A percentile compares a stretch with the other conserved stretches of the same genome.
Conservation (phyloP, 2,113 vertebrate genomes). For the Platysteira castanea region DNA sequence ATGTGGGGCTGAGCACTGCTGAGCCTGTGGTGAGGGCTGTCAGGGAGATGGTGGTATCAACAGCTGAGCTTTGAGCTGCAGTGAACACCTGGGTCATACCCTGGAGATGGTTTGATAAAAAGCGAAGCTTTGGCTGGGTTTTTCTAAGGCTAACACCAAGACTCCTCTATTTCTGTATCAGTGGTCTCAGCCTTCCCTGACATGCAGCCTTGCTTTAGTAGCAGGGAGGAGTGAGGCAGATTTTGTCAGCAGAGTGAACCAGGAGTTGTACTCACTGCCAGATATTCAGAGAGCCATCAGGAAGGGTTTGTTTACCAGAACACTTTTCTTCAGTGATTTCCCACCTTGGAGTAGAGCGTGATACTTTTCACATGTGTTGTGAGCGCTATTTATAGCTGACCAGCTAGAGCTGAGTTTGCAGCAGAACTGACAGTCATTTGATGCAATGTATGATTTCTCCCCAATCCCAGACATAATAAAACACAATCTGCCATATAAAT, state of each 20-base stretch:
- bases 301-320: slow-evolving; percentile 51
- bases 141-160: background rate
- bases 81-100: background rate
- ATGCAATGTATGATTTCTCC: background rate
- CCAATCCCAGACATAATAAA: background rate
- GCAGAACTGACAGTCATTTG: background rate
- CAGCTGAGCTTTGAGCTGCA: background rate
- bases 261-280: background rate
- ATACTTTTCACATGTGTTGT: slow-evolving; percentile 22
- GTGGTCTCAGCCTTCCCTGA: background rate
- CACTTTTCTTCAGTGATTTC: background rate
- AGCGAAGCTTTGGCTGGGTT: background rate
- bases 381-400: slow-evolving; percentile 33
- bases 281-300: background rate
- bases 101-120: background rate
- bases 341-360: background rate
- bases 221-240: background rate
- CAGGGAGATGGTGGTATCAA: background rate
- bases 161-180: background rate
- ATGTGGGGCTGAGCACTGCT: rapidly evolving
- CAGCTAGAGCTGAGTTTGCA: background rate
- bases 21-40: background rate
- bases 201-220: background rate
- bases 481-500: background rate
- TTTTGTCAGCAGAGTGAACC: background rate